A percentile compares a stretch with the other conserved stretches of the same genome.
phyloP scores from a whole-genome alignment of 1,140 invertebrate species.

The Drosophila asahinai region DNA sequence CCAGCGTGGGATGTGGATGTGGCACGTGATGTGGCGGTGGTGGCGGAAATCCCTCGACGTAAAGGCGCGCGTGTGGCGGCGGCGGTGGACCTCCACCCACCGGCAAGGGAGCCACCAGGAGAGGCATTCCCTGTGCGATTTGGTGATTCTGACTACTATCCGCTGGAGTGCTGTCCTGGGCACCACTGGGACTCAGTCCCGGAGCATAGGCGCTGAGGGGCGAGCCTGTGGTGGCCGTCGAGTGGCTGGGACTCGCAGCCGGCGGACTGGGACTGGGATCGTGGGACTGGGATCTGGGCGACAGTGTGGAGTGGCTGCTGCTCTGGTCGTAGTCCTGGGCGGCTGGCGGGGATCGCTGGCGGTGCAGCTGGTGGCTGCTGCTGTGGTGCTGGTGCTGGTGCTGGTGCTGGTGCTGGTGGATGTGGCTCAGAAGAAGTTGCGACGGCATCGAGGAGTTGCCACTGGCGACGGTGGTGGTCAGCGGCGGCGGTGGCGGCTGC shows the following conservation, averaged over 20 bases:
- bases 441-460: constrained; percentile 62
- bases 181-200: constrained; percentile 50
- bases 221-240: constrained; percentile 66
- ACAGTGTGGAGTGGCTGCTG: constrained; percentile 73
- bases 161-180: constrained; percentile 21
- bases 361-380: constrained; percentile 52
- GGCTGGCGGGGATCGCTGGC: constrained; percentile 28
- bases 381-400: constrained; percentile 31
- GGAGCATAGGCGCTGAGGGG: constrained; percentile 62
- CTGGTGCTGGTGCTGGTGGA: constrained; percentile 56
- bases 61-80: constrained; percentile 60
- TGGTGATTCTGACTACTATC: constrained; percentile 17
- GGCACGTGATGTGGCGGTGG: constrained; percentile 61
- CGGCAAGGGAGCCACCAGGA: constrained; percentile 71
- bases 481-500: constrained; percentile 71
- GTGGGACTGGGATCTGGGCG: constrained; percentile 59
- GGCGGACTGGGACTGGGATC: constrained; percentile 54
- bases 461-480: constrained; percentile 23
- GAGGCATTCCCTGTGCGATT: constrained; percentile 51
- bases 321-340: constrained; percentile 68
- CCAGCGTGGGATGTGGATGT: constrained; percentile 50
- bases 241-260: constrained; percentile 65
- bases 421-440: constrained; percentile 78
- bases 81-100: constrained; percentile 42
- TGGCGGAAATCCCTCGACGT: constrained; percentile 61